Percentiles rank a stretch among this genome's conserved stretches.
Evolutionary conservation across 2,797 vertebrate species (phyloP).

Genomic region (Crax fasciolata): DNA sequence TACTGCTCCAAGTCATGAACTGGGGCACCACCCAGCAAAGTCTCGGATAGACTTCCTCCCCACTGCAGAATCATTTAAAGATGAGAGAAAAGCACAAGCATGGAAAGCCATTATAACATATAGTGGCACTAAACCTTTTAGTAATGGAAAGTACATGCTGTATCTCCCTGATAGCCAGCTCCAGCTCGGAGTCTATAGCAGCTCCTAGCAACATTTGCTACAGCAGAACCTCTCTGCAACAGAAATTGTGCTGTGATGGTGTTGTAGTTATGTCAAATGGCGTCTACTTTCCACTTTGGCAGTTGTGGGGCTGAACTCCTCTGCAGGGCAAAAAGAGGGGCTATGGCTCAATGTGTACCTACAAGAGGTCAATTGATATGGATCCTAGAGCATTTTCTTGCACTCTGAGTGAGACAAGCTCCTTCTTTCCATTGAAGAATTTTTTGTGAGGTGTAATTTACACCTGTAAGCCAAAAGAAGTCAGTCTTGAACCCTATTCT

Average conservation of each 20-base stretch:
- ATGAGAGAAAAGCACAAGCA: neutral
- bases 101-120: neutral
- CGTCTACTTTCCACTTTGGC: fast-evolving
- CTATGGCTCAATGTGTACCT: neutral
- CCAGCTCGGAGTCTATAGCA: neutral
- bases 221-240: neutral
- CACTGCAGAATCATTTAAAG: neutral
- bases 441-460: neutral
- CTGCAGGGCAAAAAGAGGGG: neutral
- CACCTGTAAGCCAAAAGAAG: neutral
- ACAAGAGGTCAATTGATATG: fast-evolving
- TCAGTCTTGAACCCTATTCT: neutral
- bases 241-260: neutral
- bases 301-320: neutral
- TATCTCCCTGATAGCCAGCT: neutral
- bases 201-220: neutral
- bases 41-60: neutral
- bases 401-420: neutral
- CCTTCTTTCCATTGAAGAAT: neutral
- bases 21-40: neutral
- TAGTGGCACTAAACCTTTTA: neutral
- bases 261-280: neutral
- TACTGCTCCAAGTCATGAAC: neutral
- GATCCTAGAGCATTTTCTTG: neutral
- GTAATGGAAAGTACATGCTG: neutral